phyloP scores from a whole-genome alignment of 1,140 invertebrate species.

The Eueides isabella region DNA sequence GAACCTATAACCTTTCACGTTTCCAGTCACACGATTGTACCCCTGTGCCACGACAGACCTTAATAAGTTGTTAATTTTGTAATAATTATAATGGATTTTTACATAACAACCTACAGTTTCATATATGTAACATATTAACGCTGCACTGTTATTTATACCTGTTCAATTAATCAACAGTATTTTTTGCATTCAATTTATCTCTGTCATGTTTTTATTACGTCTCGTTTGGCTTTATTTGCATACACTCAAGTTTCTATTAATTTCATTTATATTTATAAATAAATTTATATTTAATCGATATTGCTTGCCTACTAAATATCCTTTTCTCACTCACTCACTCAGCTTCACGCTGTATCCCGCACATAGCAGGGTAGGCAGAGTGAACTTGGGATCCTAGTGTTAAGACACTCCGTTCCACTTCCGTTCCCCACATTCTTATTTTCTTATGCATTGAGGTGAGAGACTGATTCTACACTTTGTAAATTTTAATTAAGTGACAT shows the following conservation, averaged over 20 bases:
- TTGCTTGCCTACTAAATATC: background rate
- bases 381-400: no score
- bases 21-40: no score
- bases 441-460: no score
- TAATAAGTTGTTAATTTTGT: background rate
- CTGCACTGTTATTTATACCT: background rate
- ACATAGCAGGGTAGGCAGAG: no score
- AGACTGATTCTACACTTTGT: no score
- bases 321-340: no score
- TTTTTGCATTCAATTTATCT: slow-evolving; percentile 27
- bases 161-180: background rate
- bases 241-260: background rate
- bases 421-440: no score
- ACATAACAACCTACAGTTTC: background rate
- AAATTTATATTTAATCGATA: background rate
- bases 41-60: no score
- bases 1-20: no score
- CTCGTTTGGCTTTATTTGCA: background rate
- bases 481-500: background rate
- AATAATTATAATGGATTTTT: background rate
- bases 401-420: no score
- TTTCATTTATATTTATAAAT: background rate
- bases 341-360: no score
- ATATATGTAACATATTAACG: background rate
- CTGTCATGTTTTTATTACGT: slow-evolving; percentile 9